Evolutionary conservation across 1,140 invertebrate species (phyloP).

Genomic region (Leptinotarsa lineolata): DNA sequence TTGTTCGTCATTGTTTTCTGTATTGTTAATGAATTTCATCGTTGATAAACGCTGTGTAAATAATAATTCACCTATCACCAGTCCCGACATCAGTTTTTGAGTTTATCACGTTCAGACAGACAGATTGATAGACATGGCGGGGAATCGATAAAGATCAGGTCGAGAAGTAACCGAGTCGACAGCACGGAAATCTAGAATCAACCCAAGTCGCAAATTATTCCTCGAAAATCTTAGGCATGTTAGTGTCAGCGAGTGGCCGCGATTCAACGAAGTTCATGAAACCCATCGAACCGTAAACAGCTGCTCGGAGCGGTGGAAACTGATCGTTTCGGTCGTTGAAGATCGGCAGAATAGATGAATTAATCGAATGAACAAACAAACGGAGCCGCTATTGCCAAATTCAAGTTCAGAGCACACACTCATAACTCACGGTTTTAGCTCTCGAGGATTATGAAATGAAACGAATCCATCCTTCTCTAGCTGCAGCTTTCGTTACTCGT

Average conservation of each 20-base stretch:
- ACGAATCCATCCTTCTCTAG: neutral
- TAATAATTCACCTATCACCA: no score
- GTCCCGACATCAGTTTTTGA: no score
- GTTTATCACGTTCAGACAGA: no score
- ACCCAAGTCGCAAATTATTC: no score
- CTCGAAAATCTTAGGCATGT: no score
- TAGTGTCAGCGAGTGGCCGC: neutral
- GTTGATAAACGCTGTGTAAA: no score
- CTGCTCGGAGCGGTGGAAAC: slow-evolving; percentile 14
- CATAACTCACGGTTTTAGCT: slow-evolving; percentile 38
- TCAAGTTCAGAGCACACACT: slow-evolving; percentile 42
- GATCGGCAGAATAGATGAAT: slow-evolving; percentile 39
- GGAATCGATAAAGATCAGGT: no score
- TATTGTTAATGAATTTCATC: no score
- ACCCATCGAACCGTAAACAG: neutral
- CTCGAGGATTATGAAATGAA: slow-evolving; percentile 29
- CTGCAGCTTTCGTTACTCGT: neutral
- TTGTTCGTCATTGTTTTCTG: no score
- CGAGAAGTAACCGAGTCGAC: no score
- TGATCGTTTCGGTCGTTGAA: slow-evolving; percentile 24
- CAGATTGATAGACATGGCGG: no score
- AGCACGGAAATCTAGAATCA: no score
- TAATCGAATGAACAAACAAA: slow-evolving; percentile 40
- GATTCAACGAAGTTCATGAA: slow-evolving; percentile 4
- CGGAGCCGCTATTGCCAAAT: slow-evolving; percentile 31